Conservation (phyloP, 2,888 invertebrate species). For the Melitaea athalia region DNA sequence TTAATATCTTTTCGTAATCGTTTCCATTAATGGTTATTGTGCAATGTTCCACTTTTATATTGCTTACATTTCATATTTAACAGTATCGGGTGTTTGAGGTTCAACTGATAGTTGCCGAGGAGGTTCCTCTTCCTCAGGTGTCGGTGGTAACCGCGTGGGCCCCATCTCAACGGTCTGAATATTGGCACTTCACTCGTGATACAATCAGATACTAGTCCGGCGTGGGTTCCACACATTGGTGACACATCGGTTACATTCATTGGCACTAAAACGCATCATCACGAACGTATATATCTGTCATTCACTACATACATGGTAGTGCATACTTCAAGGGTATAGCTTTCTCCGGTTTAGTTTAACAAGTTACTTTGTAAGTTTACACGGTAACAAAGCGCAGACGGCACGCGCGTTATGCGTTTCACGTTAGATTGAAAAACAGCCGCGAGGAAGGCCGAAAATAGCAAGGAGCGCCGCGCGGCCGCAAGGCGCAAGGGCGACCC, state of each 20-base stretch:
- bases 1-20: background rate
- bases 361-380: conserved; percentile 13
- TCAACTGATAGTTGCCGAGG: conserved; percentile 54
- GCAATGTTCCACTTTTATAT: background rate
- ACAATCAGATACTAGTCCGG: conserved; percentile 61
- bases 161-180: conserved; percentile 54
- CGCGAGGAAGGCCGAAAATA: conserved; percentile 80
- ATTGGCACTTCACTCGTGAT: conserved; percentile 47
- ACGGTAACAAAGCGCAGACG: conserved; percentile 58
- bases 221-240: conserved; percentile 52
- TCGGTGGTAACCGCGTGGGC: conserved; percentile 70
- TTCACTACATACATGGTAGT: conserved; percentile 24
- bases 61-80: conserved; percentile 63
- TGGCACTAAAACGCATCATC: conserved; percentile 54
- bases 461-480: conserved; percentile 70
- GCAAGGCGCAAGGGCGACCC: conserved; percentile 79
- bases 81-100: conserved; percentile 55
- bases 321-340: conserved; percentile 11
- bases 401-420: conserved; percentile 76
- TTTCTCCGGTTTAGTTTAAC: background rate
- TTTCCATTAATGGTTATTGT: background rate
- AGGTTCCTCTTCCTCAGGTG: conserved; percentile 71
- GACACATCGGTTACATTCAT: conserved; percentile 54
- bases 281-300: conserved; percentile 35
- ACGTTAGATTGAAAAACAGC: conserved; percentile 81